Evolutionary conservation across 1,140 invertebrate genomes (phyloP).

Genomic region (Papilio aristodemus): DNA sequence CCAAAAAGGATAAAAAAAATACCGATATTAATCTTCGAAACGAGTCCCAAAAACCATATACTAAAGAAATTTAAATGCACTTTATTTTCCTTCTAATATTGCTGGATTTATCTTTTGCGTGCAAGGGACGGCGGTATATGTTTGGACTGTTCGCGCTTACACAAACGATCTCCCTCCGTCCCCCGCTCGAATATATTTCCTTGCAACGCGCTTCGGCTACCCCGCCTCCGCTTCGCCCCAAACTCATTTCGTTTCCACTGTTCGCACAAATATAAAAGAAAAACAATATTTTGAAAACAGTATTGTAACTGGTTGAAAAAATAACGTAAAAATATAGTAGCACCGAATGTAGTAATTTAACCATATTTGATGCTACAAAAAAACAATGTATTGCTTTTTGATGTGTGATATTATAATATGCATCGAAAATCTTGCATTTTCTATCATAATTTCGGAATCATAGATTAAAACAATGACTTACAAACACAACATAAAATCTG

Average conservation of each 20-base stretch:
- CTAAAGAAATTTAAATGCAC: slow-evolving; percentile 56
- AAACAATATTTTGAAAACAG: too few species aligned
- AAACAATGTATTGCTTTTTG: too few species aligned
- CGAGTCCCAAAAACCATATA: slow-evolving; percentile 41
- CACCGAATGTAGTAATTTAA: too few species aligned
- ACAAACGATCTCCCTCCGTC: slow-evolving; percentile 40
- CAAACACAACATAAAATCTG: neutral
- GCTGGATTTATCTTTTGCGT: slow-evolving; percentile 53
- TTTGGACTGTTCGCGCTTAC: slow-evolving; percentile 46
- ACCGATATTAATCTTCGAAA: slow-evolving; percentile 17
- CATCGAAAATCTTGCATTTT: neutral
- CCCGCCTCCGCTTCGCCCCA: slow-evolving; percentile 67
- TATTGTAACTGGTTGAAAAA: too few species aligned
- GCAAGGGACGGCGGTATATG: slow-evolving; percentile 42
- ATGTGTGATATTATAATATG: too few species aligned
- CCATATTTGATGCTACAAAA: neutral
- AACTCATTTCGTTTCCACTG: slow-evolving; percentile 61
- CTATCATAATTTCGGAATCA: neutral
- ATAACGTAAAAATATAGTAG: too few species aligned
- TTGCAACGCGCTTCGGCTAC: slow-evolving; percentile 61
- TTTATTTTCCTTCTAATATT: slow-evolving; percentile 67
- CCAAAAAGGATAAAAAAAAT: neutral
- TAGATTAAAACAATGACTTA: neutral
- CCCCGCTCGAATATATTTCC: slow-evolving; percentile 66
- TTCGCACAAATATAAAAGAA: slow-evolving; percentile 25